Conservation (phyloP, 1,140 invertebrate species). For the Ditylenchus dipsaci region DNA sequence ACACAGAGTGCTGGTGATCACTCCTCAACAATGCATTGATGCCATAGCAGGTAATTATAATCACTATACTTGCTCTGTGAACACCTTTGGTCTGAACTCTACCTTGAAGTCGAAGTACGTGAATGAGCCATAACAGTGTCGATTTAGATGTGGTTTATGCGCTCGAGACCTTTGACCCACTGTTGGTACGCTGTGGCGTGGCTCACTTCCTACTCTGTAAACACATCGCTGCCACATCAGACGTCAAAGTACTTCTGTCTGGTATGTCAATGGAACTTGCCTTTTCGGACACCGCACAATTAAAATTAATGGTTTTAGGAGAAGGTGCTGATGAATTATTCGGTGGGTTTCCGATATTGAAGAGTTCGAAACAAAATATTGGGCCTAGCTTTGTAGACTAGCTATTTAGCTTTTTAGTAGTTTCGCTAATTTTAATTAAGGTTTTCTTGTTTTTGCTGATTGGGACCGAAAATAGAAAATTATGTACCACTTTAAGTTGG, state of each 20-base stretch:
- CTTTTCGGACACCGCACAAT: constrained; percentile 11
- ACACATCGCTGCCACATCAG: constrained; percentile 49
- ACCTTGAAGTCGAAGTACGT: too few species aligned
- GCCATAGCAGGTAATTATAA: constrained; percentile 49
- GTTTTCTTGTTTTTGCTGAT: too few species aligned
- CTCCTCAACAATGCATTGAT: constrained; percentile 51
- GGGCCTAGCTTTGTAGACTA: too few species aligned
- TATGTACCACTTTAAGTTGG: too few species aligned
- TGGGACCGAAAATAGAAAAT: too few species aligned
- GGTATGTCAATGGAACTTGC: neutral
- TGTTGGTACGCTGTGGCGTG: constrained; percentile 55
- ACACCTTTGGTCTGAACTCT: too few species aligned
- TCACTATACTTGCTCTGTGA: neutral
- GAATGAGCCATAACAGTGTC: neutral
- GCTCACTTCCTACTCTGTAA: constrained; percentile 55
- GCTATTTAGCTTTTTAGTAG: too few species aligned
- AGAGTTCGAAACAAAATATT: too few species aligned
- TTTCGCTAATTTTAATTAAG: too few species aligned
- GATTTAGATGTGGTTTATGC: constrained; percentile 55
- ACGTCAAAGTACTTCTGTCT: constrained; percentile 56
- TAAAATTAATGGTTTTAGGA: constrained; percentile 20
- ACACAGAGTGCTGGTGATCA: constrained; percentile 53
- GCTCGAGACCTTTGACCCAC: constrained; percentile 56
- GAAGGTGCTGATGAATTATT: constrained; percentile 58
- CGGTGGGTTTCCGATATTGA: constrained; percentile 6